A percentile compares a stretch with the other conserved stretches of the same genome.
phyloP scores from a whole-genome alignment of 2,797 vertebrate genomes.

The Crax fasciolata region DNA sequence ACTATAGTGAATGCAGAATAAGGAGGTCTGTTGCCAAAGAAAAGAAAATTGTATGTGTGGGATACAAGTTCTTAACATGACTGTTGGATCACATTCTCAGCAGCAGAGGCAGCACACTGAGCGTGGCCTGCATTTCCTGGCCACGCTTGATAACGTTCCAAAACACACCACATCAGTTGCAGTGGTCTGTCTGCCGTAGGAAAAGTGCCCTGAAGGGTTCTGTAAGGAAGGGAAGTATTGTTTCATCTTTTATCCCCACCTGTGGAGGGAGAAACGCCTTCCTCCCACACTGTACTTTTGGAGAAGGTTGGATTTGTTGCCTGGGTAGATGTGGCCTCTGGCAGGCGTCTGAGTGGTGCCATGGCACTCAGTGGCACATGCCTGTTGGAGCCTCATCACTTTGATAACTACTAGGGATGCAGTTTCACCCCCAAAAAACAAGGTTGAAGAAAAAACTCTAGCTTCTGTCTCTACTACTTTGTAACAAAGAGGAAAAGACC shows the following conservation, averaged over 20 bases:
- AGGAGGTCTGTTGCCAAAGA: slow-evolving; percentile 31
- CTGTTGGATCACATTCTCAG: neutral
- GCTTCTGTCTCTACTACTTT: neutral
- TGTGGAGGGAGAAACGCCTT: neutral
- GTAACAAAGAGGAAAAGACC: neutral
- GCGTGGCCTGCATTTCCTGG: slow-evolving; percentile 35
- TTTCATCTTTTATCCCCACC: neutral
- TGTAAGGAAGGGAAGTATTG: neutral
- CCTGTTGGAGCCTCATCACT: neutral
- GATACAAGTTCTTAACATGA: slow-evolving; percentile 10
- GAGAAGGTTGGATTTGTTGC: neutral
- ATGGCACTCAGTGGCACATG: fast-evolving
- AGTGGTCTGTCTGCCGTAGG: neutral
- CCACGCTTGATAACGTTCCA: neutral
- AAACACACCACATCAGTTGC: neutral
- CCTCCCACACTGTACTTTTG: neutral
- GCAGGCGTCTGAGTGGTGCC: neutral
- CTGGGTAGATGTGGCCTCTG: neutral
- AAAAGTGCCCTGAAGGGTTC: neutral
- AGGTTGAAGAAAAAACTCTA: neutral
- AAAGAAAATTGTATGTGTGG: slow-evolving; percentile 19
- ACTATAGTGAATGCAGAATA: neutral
- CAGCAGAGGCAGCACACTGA: neutral
- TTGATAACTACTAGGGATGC: neutral
- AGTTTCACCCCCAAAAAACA: neutral